Conservation (phyloP, 1,140 invertebrate genomes). For the Bombus ignitus region DNA sequence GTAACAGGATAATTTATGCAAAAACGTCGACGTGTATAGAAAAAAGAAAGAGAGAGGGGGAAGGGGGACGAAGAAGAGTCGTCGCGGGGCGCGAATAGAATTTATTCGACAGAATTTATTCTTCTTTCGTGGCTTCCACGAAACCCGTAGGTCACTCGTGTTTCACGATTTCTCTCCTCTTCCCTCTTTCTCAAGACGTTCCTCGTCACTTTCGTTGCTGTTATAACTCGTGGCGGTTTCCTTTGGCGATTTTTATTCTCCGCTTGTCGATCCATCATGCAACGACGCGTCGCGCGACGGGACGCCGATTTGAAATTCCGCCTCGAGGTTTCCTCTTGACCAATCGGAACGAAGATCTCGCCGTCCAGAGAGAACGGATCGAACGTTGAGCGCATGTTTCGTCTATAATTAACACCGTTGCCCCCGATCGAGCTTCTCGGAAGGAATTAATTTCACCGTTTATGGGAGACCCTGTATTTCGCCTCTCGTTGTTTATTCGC, state of each 20-base stretch:
- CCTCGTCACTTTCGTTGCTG: not conserved
- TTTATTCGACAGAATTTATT: constrained; percentile 33
- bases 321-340: constrained; percentile 1
- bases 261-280: constrained; percentile 46
- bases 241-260: constrained; percentile 15
- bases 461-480: constrained; percentile 8
- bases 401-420: constrained; percentile 50
- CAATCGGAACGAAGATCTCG: not conserved
- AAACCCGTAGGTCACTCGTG: constrained; percentile 34
- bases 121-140: constrained; percentile 24
- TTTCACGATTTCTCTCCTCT: not conserved
- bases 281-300: constrained; percentile 49
- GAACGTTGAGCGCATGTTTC: constrained; percentile 22
- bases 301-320: constrained; percentile 39
- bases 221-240: not conserved
- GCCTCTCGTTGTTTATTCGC: constrained; percentile 33
- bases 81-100: constrained; percentile 32
- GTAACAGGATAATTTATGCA: constrained; percentile 56
- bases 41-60: not conserved
- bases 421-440: constrained; percentile 37
- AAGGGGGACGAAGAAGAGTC: not conserved
- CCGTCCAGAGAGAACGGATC: not conserved
- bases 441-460: constrained; percentile 52
- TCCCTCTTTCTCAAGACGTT: no score
- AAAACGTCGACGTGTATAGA: not conserved